Percentiles rank a stretch among this genome's conserved stretches.
Conservation (phyloP, 2,113 vertebrate species). For the Caretta caretta region DNA sequence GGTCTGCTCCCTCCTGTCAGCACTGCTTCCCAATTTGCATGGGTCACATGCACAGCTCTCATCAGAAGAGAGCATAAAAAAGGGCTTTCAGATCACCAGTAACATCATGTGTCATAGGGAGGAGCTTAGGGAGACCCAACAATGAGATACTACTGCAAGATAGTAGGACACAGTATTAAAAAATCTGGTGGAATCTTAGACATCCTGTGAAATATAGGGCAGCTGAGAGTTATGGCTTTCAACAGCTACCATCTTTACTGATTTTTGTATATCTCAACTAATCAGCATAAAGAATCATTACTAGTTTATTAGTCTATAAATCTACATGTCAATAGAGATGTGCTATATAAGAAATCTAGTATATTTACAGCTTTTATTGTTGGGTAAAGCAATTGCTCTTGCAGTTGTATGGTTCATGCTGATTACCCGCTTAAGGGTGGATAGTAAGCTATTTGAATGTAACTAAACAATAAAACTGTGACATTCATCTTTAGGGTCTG, state of each 20-base stretch:
- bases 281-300: neutral
- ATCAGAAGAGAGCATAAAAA: fast-evolving
- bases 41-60: neutral
- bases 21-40: neutral
- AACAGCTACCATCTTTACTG: neutral
- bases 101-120: neutral
- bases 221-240: fast-evolving
- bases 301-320: neutral
- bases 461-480: neutral
- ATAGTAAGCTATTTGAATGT: fast-evolving
- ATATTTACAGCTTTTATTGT: neutral
- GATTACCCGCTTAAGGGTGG: fast-evolving
- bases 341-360: neutral
- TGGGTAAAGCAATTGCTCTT: fast-evolving
- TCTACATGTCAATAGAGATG: neutral
- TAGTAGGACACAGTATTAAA: neutral
- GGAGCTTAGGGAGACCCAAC: neutral
- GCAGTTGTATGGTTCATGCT: neutral
- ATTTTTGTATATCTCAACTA: neutral
- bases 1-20: constrained; percentile 37
- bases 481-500: fast-evolving
- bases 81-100: neutral
- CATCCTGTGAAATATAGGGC: fast-evolving
- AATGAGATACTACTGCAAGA: neutral
- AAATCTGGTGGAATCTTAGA: fast-evolving